phyloP scores from a whole-genome alignment of 2,888 invertebrate genomes.

The Phrixothrix hirtus region DNA sequence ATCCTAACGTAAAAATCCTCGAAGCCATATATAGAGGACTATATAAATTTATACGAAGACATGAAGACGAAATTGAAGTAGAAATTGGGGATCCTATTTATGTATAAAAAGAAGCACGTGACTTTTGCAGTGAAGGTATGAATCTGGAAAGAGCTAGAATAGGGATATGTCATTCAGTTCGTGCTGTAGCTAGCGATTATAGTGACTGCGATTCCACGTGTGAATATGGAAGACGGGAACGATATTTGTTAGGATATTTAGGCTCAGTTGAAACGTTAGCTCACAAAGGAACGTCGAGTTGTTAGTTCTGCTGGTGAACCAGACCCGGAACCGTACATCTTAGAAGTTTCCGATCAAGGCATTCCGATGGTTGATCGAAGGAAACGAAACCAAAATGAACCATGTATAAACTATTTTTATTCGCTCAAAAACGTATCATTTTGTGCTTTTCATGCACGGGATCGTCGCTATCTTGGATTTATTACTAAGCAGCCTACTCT shows the following conservation, averaged over 20 bases:
- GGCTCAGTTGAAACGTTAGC: constrained; percentile 95
- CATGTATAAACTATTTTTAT: constrained; percentile 97
- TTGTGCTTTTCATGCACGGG: constrained; percentile 97
- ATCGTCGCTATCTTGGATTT: constrained; percentile 96
- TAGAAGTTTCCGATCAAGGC: constrained; percentile 95
- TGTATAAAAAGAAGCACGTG: constrained; percentile 94
- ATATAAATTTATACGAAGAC: constrained; percentile 94
- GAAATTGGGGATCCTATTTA: constrained; percentile 98
- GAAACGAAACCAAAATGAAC: constrained; percentile 71
- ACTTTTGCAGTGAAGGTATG: constrained; percentile 97
- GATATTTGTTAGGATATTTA: constrained; percentile 89
- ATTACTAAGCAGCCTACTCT: constrained; percentile 97
- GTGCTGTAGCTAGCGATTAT: constrained; percentile 95
- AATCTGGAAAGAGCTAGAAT: constrained; percentile 87
- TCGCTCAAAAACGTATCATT: constrained; percentile 98
- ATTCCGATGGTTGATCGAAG: constrained; percentile 92
- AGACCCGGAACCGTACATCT: constrained; percentile 78
- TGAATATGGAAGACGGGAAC: constrained; percentile 81
- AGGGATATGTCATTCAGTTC: constrained; percentile 96
- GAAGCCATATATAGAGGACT: constrained; percentile 95
- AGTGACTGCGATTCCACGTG: constrained; percentile 91
- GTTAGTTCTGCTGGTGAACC: constrained; percentile 73
- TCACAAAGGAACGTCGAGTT: constrained; percentile 96
- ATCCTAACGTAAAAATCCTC: constrained; percentile 64
- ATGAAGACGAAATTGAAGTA: constrained; percentile 93